A percentile compares a stretch with the other conserved stretches of the same genome.
Evolutionary conservation across 2,888 invertebrate genomes (phyloP).

Genomic region (Troilus luridus): DNA sequence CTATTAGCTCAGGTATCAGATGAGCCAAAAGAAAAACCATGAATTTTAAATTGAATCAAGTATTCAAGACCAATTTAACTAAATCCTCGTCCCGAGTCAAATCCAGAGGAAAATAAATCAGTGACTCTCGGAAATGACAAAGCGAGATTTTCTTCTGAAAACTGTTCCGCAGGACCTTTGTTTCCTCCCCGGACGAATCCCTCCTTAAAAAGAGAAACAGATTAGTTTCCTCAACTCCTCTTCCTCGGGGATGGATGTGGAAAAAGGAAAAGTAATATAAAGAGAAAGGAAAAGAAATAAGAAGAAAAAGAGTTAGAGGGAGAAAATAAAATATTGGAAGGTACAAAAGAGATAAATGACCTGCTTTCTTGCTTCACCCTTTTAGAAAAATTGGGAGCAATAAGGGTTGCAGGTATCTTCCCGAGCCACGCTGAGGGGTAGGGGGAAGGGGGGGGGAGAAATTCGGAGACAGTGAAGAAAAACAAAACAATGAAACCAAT

Average conservation of each 20-base stretch:
- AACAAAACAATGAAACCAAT: slow-evolving; percentile 30
- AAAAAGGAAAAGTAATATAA: slow-evolving; percentile 43
- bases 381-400: slow-evolving; percentile 46
- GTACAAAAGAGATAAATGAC: slow-evolving; percentile 50
- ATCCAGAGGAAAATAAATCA: slow-evolving; percentile 28
- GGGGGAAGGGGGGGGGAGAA: neutral
- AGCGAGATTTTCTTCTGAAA: slow-evolving; percentile 13
- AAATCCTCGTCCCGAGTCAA: slow-evolving; percentile 23
- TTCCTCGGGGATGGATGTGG: neutral
- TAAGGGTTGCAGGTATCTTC: slow-evolving; percentile 45
- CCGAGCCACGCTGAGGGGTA: neutral
- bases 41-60: slow-evolving; percentile 20
- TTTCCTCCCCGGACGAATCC: neutral
- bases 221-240: slow-evolving; percentile 19
- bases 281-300: slow-evolving; percentile 43
- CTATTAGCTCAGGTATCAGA: neutral
- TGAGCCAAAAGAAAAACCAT: neutral
- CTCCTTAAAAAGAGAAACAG: slow-evolving; percentile 43
- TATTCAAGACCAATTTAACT: neutral
- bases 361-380: slow-evolving; percentile 41
- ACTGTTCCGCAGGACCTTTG: slow-evolving; percentile 27
- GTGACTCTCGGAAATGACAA: slow-evolving; percentile 20
- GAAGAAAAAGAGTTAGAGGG: slow-evolving; percentile 14
- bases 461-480: neutral
- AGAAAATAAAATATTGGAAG: slow-evolving; percentile 48